Conservation (phyloP, 2,797 vertebrate species). For the Buphagus erythrorhynchus region DNA sequence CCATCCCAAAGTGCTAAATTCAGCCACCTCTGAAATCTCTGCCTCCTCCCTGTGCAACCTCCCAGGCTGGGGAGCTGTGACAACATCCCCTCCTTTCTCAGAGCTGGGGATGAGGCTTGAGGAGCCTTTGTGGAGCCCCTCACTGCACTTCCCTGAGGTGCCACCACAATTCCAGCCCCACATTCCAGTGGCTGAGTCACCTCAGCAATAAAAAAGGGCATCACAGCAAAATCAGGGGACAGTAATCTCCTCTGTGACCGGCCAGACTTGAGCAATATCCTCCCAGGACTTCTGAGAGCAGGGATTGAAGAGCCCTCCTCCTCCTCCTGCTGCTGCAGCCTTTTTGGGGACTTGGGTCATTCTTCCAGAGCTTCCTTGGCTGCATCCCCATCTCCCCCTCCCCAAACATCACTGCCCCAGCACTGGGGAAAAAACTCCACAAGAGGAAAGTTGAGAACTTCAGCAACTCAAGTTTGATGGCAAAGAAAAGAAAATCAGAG, state of each 20-base stretch:
- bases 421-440: rapidly evolving
- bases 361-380: background rate
- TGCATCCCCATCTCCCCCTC: background rate
- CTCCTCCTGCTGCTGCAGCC: rapidly evolving
- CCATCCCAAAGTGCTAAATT: rapidly evolving
- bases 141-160: background rate
- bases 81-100: background rate
- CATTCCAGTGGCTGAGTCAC: rapidly evolving
- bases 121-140: background rate
- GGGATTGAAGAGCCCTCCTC: rapidly evolving
- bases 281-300: background rate
- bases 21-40: background rate
- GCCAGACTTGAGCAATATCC: background rate
- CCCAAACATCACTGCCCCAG: background rate
- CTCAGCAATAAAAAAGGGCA: background rate
- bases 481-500: background rate
- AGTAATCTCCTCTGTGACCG: background rate
- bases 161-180: rapidly evolving
- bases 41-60: background rate
- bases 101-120: background rate
- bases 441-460: background rate
- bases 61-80: background rate
- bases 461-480: background rate
- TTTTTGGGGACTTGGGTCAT: background rate
- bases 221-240: rapidly evolving